Percentiles rank a stretch among this genome's conserved stretches.
Conservation (phyloP, 2,797 vertebrate species). For the Philypnodon macrostomus region DNA sequence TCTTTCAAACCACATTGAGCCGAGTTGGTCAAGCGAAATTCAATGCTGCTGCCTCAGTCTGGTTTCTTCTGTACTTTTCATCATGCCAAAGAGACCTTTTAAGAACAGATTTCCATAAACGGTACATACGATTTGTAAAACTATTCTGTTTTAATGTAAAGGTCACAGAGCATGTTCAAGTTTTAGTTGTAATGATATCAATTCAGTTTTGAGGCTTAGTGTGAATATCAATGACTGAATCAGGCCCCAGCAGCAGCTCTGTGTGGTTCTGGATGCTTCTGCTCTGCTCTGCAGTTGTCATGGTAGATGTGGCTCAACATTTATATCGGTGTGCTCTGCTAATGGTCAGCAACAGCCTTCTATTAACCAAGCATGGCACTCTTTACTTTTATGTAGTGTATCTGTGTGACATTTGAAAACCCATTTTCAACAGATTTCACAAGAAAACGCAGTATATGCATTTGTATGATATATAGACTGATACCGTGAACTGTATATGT, state of each 20-base stretch:
- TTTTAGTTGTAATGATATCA: too few species aligned
- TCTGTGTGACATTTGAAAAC: background rate
- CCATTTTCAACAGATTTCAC: background rate
- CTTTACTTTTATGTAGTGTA: constrained; percentile 4
- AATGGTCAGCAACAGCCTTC: constrained; percentile 49
- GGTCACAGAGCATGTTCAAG: background rate
- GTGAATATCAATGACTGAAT: constrained; percentile 10
- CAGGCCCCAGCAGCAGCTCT: constrained; percentile 25
- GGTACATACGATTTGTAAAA: too few species aligned
- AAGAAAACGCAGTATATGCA: background rate
- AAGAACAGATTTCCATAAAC: too few species aligned
- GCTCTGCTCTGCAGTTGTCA: constrained; percentile 62
- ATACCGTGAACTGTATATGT: too few species aligned
- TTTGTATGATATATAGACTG: too few species aligned
- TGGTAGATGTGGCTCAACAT: constrained; percentile 56
- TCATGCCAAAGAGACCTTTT: too few species aligned
- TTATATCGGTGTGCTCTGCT: constrained; percentile 53
- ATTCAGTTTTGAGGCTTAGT: too few species aligned
- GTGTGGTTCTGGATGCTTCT: constrained; percentile 55
- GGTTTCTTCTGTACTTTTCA: background rate
- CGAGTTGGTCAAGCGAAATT: constrained; percentile 2
- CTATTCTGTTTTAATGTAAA: background rate
- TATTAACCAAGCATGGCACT: constrained; percentile 33
- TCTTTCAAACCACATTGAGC: constrained; percentile 18
- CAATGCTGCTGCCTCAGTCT: background rate